Conservation (phyloP, 2,113 vertebrate species). For the Pagrus major region DNA sequence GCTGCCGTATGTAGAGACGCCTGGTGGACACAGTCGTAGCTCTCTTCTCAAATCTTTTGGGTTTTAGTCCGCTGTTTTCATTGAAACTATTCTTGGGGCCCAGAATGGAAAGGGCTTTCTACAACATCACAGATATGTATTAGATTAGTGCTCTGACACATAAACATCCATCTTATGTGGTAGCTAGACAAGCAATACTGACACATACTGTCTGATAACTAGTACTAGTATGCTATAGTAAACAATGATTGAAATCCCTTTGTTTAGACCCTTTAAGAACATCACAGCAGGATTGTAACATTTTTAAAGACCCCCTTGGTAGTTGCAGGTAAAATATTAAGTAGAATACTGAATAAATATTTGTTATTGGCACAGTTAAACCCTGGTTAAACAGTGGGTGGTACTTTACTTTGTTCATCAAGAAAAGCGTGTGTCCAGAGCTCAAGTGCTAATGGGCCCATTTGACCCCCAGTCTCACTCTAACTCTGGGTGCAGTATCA, state of each 20-base stretch:
- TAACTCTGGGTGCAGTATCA: too few species aligned
- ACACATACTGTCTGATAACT: neutral
- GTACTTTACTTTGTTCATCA: neutral
- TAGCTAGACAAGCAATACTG: neutral
- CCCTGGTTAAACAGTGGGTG: neutral
- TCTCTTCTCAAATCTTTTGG: neutral
- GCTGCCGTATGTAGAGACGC: neutral
- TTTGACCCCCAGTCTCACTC: neutral
- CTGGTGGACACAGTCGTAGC: conserved; percentile 5
- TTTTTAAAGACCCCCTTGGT: neutral
- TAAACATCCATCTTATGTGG: too few species aligned
- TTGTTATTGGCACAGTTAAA: neutral
- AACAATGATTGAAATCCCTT: too few species aligned
- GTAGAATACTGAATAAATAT: neutral
- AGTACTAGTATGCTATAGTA: neutral
- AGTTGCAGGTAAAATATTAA: neutral
- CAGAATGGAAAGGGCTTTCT: neutral
- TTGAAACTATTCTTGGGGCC: neutral
- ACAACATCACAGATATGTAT: too few species aligned
- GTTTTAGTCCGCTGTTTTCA: conserved; percentile 45
- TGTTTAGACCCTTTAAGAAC: too few species aligned
- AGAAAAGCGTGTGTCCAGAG: neutral
- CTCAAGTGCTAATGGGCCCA: neutral
- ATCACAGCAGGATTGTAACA: too few species aligned
- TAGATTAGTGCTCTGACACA: too few species aligned